Evolutionary conservation across 2,888 invertebrate genomes (phyloP), one percentile per base, ranked within the genome.

Genomic region (Acrobasis suavella): DNA sequence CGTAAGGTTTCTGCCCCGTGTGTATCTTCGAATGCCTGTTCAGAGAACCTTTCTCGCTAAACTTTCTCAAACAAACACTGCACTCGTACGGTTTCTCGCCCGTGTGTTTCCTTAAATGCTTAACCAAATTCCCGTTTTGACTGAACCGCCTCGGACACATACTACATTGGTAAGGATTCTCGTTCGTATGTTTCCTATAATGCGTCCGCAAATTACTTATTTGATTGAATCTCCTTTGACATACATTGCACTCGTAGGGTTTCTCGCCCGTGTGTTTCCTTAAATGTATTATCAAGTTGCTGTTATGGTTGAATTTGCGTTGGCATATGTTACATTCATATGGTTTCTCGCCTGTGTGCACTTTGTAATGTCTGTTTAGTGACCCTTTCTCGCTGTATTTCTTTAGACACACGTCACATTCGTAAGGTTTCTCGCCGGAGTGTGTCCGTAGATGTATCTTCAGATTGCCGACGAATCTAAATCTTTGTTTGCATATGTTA

Each of bases 401-500:
- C 8, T 16, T 9, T 32, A 38, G 14, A 9, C 61, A 61, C 17
- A 61, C 54, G 42, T 52, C 46, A 16, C 61, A 61, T 32, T 54
- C 32, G 46, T 54, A 61, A 46, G 61, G 61, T 46, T 61, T 61
- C 61, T 54, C 61, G 16, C 61, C 54, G 9, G 15, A 46, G 32
- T 61, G 61, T 10, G 22, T 61, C 1, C 61, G 51, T 17, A 49
- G 32, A 32, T 61, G 61, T 42, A 39, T 54, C 52, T 61, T 61
- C 5, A 61, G 22, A 15, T 52, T 61, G 1, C 54, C 52, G 32
- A 54, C 22, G 46, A 52, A 54, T 12, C 10, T 46, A 60, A 55
- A 65, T 56, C 39, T 55, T 15, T 58, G 52, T 6, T 63, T 49
- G 58, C 68, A 71, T 5, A 65, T 16, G 2, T 62, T 42, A 50